A percentile compares a stretch with the other conserved stretches of the same genome.
These are phyloP conservation scores for Ectropis crepuscularia DNA, from an alignment of 2,888 invertebrate genomes.

Conservation along the genomic window DNA sequence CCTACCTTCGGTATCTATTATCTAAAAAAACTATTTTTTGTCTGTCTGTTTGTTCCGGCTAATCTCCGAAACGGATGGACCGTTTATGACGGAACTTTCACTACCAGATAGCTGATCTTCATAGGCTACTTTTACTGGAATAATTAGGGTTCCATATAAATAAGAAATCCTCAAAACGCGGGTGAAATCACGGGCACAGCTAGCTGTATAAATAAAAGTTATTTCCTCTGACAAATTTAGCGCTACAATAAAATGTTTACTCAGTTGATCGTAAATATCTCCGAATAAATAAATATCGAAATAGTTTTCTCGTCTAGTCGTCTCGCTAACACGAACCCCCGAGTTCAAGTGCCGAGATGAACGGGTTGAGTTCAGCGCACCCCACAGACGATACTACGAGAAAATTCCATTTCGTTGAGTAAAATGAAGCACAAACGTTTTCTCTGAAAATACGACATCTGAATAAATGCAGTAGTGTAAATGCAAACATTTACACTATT, in stretches of 20 bases:
- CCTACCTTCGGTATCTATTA: too few species aligned
- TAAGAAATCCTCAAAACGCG: too few species aligned
- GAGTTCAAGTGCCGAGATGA: conserved; percentile 24
- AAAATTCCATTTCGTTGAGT: conserved; percentile 4
- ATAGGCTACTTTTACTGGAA: too few species aligned
- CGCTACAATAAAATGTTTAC: not conserved
- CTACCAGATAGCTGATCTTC: too few species aligned
- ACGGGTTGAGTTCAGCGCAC: conserved; percentile 32
- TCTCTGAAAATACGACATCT: conserved; percentile 10
- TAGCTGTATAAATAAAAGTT: not conserved
- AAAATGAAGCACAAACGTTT: conserved; percentile 14
- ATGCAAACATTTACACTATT: conserved; percentile 2
- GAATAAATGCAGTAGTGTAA: conserved; percentile 1
- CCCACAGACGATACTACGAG: conserved; percentile 1
- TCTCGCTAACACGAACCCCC: conserved; percentile 3
- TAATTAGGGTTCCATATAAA: too few species aligned
- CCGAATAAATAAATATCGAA: conserved; percentile 10
- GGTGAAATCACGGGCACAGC: too few species aligned
- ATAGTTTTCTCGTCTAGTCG: conserved; percentile 1
- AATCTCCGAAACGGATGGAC: too few species aligned
- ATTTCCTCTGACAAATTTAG: not conserved
- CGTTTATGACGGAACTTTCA: too few species aligned
- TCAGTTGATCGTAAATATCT: conserved; percentile 11
- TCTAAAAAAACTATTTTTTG: too few species aligned
- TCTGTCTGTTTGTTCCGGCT: too few species aligned